Evolutionary conservation across 2,797 vertebrate species (phyloP).

Genomic region (Todus mexicanus): DNA sequence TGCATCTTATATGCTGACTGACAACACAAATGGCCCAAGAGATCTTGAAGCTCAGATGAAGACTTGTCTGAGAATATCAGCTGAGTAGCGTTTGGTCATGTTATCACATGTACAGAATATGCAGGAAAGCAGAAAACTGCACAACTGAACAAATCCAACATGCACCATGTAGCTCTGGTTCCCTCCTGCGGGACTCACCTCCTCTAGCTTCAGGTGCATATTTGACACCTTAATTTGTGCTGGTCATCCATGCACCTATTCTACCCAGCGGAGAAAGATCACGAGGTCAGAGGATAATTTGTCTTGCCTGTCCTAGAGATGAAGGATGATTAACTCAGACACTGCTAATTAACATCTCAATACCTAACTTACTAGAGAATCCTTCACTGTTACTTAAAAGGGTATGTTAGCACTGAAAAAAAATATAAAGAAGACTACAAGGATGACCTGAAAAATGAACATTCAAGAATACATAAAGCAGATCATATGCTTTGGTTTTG

Average conservation of each 20-base stretch:
- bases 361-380: background rate
- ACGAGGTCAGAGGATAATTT: background rate
- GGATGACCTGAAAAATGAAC: background rate
- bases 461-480: background rate
- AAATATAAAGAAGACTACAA: background rate
- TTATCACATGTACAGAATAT: accelerated
- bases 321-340: background rate
- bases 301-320: background rate
- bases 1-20: background rate
- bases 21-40: background rate
- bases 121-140: background rate
- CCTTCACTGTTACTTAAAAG: background rate
- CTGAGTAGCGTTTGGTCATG: background rate
- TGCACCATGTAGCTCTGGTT: background rate
- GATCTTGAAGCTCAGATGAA: background rate
- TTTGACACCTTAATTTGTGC: background rate
- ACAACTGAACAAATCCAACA: background rate
- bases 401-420: background rate
- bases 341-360: background rate
- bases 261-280: background rate
- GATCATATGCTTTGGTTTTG: background rate
- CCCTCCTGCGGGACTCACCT: accelerated
- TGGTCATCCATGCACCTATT: background rate
- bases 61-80: background rate
- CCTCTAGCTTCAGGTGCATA: background rate